Conservation (phyloP, 2,888 invertebrate genomes). For the Acanthococcus lagerstroemiae region DNA sequence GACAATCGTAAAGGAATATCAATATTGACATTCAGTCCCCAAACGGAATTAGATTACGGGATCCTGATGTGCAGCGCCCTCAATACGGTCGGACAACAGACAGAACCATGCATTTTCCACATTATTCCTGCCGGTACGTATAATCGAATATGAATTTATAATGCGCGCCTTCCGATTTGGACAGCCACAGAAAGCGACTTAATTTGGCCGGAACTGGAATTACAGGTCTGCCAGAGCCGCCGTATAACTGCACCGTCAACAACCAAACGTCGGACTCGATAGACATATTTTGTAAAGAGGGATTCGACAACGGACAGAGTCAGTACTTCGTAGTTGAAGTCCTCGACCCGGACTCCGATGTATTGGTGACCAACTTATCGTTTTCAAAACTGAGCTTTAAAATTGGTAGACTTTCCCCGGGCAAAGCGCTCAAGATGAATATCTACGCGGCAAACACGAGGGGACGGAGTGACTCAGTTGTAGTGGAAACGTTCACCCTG, state of each 20-base stretch:
- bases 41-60: conserved; percentile 64
- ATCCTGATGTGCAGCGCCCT: conserved; percentile 63
- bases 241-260: conserved; percentile 62
- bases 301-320: conserved; percentile 68
- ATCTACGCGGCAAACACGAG: conserved; percentile 74
- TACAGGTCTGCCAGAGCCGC: conserved; percentile 62
- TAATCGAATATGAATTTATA: too few relatives aligned
- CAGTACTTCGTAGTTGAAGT: conserved; percentile 65
- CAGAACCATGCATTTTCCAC: conserved; percentile 62
- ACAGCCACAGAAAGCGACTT: neutral
- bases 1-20: conserved; percentile 39
- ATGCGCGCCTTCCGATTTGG: neutral
- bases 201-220: too few relatives aligned
- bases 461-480: conserved; percentile 64
- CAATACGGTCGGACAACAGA: conserved; percentile 60
- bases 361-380: conserved; percentile 57
- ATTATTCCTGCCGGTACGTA: conserved; percentile 53
- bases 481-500: conserved; percentile 62
- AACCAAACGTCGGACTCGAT: conserved; percentile 70
- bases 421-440: conserved; percentile 62
- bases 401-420: conserved; percentile 66
- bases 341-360: conserved; percentile 54
- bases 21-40: conserved; percentile 63
- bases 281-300: conserved; percentile 58
- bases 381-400: conserved; percentile 63